Evolutionary conservation across 2,888 invertebrate species (phyloP), one percentile per base, ranked within the genome.

Genomic region (Aleiodes testaceus): DNA sequence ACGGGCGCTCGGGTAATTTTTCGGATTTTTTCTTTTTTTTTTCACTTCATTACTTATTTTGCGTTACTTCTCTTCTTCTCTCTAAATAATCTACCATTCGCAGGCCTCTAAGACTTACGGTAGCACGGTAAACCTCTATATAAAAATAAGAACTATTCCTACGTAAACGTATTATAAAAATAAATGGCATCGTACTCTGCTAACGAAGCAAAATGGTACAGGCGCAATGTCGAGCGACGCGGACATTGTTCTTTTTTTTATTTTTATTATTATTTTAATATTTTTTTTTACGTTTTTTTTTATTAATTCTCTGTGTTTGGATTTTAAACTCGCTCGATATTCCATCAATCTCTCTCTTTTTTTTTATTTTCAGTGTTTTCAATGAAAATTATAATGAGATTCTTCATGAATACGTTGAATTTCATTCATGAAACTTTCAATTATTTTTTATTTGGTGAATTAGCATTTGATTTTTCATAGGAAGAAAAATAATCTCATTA

Each of bases 31-130:
- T 64, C 49, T 64, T 72, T 52, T 72, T 50, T 30, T 26, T 61
- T 64, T 71, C 73, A n/a, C n/a, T 44, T 47, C 63, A 12, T 63
- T 45, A 74, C 72, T 69, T 36, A 36, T 9, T 36, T 36, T 36
- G 36, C 67, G 70, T 72, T 69, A 69, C 69, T 74, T 26, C 26
- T 2, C 5, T 5, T 26, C 5, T 26, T 26, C 26, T 26, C 26
- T 26, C 80, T 79, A 78, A 76, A 78, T 79, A 80, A 79, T 75
- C 79, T 81, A 82, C 77, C 76, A 76, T 82, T 83, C 84, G 85
- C 86, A 87, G 87, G 85, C 87, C 87, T 85, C 85, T 87, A 86
- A 87, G 86, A 86, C 85, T 86, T 86, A 85, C 82, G 80, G 77
- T 83, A 84, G 83, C 84, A 83, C 80, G 83, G 81, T 84, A 84